A percentile compares a stretch with the other conserved stretches of the same genome.
Conservation (phyloP, 2,113 vertebrate species). For the Chaenogobius annularis region DNA sequence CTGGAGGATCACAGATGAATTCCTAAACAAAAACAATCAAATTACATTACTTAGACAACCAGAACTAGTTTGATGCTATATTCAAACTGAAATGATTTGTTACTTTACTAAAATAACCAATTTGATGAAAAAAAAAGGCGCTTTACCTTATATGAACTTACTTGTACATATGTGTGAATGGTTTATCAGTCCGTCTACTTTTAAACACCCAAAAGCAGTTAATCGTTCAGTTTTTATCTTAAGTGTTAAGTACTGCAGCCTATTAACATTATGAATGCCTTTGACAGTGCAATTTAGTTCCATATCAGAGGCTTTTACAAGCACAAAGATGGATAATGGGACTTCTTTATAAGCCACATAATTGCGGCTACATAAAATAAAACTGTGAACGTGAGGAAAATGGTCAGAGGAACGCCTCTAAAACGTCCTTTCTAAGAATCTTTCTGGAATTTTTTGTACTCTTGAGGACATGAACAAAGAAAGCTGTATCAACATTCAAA, state of each 20-base stretch:
- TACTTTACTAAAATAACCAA: no score
- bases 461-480: no score
- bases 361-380: background rate
- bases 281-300: slow-evolving; percentile 1
- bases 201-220: background rate
- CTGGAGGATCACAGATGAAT: slow-evolving; percentile 93
- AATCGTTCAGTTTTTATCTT: background rate
- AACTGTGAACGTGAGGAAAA: background rate
- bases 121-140: no score
- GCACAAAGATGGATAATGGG: background rate
- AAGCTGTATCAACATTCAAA: no score
- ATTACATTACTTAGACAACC: background rate
- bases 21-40: slow-evolving; percentile 63
- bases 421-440: no score
- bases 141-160: no score
- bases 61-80: no score
- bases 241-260: background rate
- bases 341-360: background rate
- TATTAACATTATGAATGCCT: background rate
- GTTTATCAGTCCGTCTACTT: no score
- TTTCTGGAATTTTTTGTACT: no score
- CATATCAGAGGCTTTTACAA: background rate
- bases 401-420: background rate
- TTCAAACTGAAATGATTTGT: no score
- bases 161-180: no score